Conservation (phyloP, 2,113 vertebrate species). For the Callopanchax toddi region DNA sequence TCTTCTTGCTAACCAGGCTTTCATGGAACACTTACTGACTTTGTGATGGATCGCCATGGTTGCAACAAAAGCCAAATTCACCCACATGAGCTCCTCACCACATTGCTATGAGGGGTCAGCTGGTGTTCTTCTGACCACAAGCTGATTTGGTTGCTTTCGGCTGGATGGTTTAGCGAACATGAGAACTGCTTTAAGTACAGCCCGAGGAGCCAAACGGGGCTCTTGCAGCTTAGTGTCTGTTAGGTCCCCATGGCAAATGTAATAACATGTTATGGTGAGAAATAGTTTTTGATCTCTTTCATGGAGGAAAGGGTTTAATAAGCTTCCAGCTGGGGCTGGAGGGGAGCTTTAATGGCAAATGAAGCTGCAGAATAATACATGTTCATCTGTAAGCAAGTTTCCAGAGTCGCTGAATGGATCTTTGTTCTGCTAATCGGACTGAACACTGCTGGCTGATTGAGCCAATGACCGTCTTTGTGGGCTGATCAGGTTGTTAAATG, state of each 20-base stretch:
- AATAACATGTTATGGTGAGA: constrained; percentile 56
- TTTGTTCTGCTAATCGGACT: constrained; percentile 14
- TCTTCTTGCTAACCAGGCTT: constrained; percentile 1
- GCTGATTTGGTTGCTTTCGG: constrained; percentile 53
- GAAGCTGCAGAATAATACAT: constrained; percentile 37
- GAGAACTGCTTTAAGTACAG: constrained; percentile 59
- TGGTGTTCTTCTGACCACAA: constrained; percentile 52
- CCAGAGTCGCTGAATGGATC: constrained; percentile 41
- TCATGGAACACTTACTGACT: constrained; percentile 30
- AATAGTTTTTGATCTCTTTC: constrained; percentile 52
- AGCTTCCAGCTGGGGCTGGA: constrained; percentile 29
- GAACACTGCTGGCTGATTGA: constrained; percentile 20
- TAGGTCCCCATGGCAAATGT: constrained; percentile 46
- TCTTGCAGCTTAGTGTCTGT: constrained; percentile 24
- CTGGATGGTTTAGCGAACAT: constrained; percentile 29
- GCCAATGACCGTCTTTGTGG: constrained; percentile 11
- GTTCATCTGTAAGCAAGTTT: constrained; percentile 30
- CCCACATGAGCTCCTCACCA: constrained; percentile 36
- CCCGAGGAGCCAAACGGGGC: constrained; percentile 47
- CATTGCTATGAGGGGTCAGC: constrained; percentile 46
- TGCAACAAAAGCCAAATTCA: constrained; percentile 18
- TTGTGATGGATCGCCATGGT: constrained; percentile 17
- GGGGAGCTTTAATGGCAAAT: constrained; percentile 33
- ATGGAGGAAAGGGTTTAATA: constrained; percentile 37
- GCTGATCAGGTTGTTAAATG: constrained; percentile 19